phyloP scores from a whole-genome alignment of 1,140 invertebrate genomes.

The Lasioglossum baleicum region DNA sequence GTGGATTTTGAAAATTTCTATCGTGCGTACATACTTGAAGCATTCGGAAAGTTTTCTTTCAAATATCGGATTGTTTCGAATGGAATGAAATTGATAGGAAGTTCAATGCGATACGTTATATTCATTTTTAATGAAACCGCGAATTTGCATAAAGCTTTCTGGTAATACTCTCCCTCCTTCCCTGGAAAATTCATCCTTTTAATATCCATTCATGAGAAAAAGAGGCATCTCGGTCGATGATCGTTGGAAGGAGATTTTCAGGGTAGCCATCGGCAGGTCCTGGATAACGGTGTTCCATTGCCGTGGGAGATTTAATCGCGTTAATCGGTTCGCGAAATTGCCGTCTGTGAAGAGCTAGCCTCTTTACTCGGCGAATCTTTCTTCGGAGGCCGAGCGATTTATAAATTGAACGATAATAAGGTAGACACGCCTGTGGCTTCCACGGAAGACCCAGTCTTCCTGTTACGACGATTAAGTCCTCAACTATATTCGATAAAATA shows the following conservation, averaged over 20 bases:
- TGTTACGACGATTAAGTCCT: not conserved
- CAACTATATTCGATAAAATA: not conserved
- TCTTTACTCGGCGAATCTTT: not conserved
- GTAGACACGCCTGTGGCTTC: not conserved
- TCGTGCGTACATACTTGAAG: no score
- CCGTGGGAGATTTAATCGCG: constrained; percentile 14
- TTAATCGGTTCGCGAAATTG: constrained; percentile 17
- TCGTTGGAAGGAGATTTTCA: not conserved
- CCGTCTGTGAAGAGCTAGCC: not conserved
- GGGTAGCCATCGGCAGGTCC: not conserved
- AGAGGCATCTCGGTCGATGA: not conserved
- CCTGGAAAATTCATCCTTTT: no score
- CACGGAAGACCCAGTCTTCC: not conserved
- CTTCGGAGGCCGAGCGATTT: not conserved
- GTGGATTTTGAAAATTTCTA: no score
- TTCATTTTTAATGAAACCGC: no score
- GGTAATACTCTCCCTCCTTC: no score
- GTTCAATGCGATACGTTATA: no score
- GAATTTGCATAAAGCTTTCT: no score
- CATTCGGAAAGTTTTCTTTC: no score
- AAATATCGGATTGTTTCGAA: no score
- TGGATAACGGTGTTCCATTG: constrained; percentile 9
- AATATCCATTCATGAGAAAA: not conserved
- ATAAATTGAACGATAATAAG: constrained; percentile 23
- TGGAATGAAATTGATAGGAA: no score